phyloP scores from a whole-genome alignment of 2,113 vertebrate genomes.

The Bambusicola thoracicus region DNA sequence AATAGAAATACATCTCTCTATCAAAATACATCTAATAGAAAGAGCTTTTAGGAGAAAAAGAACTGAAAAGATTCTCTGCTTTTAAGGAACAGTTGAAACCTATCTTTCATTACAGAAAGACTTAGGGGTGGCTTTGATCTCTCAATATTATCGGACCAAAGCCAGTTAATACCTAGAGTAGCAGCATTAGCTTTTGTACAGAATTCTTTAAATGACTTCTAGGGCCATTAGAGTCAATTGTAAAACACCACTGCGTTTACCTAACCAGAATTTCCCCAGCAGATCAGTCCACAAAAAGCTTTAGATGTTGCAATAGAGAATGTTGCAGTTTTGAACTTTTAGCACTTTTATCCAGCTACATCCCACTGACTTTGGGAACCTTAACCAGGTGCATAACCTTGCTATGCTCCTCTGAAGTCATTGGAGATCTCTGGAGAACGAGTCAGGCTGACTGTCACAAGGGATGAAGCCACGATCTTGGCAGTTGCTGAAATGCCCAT shows the following conservation, averaged over 20 bases:
- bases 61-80: constrained; percentile 44
- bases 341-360: background rate
- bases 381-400: background rate
- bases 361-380: background rate
- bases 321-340: background rate
- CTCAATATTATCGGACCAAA: constrained; percentile 35
- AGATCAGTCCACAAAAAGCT: constrained; percentile 29
- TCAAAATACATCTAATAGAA: constrained; percentile 53
- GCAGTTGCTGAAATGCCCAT: background rate
- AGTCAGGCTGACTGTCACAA: background rate
- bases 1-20: constrained; percentile 29
- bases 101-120: constrained; percentile 51
- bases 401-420: background rate
- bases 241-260: constrained; percentile 44
- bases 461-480: background rate
- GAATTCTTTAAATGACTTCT: constrained; percentile 62
- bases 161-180: constrained; percentile 57
- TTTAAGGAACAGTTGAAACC: constrained; percentile 37
- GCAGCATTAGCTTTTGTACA: constrained; percentile 52
- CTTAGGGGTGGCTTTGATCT: constrained; percentile 56
- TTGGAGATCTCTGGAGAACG: background rate
- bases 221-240: constrained; percentile 34
- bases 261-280: constrained; percentile 38
- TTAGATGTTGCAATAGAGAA: constrained; percentile 7
- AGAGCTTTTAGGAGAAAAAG: constrained; percentile 57